Percentiles rank a stretch among this genome's conserved stretches.
Evolutionary conservation across 2,797 vertebrate genomes (phyloP).

Genomic region (Trichosurus vulpecula): DNA sequence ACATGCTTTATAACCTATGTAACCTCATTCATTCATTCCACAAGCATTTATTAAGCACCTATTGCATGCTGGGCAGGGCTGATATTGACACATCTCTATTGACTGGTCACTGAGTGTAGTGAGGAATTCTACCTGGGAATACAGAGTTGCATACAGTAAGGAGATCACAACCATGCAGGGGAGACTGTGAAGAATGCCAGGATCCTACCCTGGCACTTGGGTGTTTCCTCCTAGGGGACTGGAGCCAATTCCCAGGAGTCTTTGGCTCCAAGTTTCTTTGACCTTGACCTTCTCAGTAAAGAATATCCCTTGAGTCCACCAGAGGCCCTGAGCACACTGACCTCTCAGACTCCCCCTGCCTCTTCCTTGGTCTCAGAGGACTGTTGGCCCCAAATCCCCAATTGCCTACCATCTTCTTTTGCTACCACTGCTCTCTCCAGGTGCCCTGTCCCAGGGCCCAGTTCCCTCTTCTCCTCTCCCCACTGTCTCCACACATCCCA

Average conservation of each 20-base stretch:
- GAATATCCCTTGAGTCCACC: background rate
- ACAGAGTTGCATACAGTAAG: background rate
- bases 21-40: background rate
- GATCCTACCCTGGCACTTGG: too few species aligned
- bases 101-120: background rate
- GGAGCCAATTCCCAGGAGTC: background rate
- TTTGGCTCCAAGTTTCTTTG: background rate
- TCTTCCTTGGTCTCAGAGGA: background rate
- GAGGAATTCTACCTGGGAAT: background rate
- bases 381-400: background rate
- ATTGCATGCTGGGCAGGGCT: background rate
- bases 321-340: background rate
- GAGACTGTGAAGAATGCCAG: background rate
- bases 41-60: background rate
- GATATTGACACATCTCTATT: background rate
- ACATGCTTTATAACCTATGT: too few species aligned
- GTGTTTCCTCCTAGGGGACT: too few species aligned
- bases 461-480: background rate
- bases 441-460: background rate
- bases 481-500: background rate
- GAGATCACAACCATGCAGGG: background rate
- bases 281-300: background rate
- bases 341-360: background rate
- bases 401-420: background rate
- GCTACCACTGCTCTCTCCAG: background rate